Conservation (phyloP, 2,888 invertebrate species). For the Nebria salina region DNA sequence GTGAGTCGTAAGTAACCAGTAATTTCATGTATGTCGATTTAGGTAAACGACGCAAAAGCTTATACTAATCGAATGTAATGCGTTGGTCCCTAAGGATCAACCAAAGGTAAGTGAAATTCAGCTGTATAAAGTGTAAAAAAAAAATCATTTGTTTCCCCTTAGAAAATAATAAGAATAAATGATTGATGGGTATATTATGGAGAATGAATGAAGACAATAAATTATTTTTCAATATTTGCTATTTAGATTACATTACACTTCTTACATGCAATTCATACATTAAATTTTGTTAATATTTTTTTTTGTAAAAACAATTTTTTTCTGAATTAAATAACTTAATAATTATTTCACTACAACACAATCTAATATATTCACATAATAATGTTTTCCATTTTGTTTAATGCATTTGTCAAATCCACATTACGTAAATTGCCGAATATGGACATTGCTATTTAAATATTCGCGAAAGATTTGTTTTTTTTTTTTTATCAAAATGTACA, state of each 20-base stretch:
- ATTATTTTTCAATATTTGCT: slow-evolving; percentile 58
- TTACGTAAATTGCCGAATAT: not conserved
- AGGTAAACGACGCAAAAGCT: too few relatives aligned
- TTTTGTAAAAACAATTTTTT: slow-evolving; percentile 47
- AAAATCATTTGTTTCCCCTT: too few relatives aligned
- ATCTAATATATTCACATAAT: slow-evolving; percentile 39
- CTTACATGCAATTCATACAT: slow-evolving; percentile 61
- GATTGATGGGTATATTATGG: not conserved
- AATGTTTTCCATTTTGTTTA: slow-evolving; percentile 32
- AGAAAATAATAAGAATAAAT: not conserved
- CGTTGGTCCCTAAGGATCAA: too few relatives aligned
- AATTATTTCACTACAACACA: slow-evolving; percentile 41
- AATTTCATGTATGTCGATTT: too few relatives aligned
- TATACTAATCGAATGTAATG: too few relatives aligned
- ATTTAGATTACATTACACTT: slow-evolving; percentile 60
- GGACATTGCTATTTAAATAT: slow-evolving; percentile 2
- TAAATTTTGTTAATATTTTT: slow-evolving; percentile 55
- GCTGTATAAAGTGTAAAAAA: too few relatives aligned
- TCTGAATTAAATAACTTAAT: slow-evolving; percentile 44
- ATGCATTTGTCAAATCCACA: slow-evolving; percentile 8
- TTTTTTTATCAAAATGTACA: slow-evolving; percentile 45
- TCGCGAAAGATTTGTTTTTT: not conserved
- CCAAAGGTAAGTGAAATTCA: too few relatives aligned
- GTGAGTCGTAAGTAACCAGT: too few relatives aligned
- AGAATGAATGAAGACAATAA: slow-evolving; percentile 1